These are phyloP conservation scores for Luscinia luscinia DNA, from an alignment of 2,797 vertebrate species.

Conservation along the genomic window DNA sequence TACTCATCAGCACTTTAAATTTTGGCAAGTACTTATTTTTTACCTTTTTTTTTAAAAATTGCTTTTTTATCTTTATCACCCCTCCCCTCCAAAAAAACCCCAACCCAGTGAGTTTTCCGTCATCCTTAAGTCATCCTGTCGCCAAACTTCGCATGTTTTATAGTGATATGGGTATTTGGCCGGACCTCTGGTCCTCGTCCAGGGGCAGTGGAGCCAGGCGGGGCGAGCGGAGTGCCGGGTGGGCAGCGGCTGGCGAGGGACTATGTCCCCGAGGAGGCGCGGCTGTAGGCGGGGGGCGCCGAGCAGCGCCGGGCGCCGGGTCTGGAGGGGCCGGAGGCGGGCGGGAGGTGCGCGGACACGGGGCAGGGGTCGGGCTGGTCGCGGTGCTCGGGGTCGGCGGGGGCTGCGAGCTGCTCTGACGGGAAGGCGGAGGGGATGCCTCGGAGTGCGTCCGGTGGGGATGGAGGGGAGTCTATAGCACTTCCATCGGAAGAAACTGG, in stretches of 20 bases:
- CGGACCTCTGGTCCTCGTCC: neutral
- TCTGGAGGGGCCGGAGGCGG: conserved; percentile 38
- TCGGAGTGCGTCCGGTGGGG: conserved; percentile 78
- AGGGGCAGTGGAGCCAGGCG: neutral
- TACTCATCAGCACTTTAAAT: conserved; percentile 53
- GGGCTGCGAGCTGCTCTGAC: conserved; percentile 78
- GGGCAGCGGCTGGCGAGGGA: neutral
- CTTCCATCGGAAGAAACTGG: conserved; percentile 99
- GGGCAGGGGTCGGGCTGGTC: conserved; percentile 62
- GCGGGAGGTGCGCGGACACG: conserved; percentile 57
- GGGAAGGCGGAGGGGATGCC: conserved; percentile 73
- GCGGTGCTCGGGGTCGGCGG: conserved; percentile 63
- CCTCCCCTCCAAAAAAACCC: neutral
- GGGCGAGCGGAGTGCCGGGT: neutral
- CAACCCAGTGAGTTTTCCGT: neutral
- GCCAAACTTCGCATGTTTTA: neutral
- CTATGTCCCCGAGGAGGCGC: conserved; percentile 63
- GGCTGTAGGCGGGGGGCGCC: conserved; percentile 49
- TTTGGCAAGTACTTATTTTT: conserved; percentile 13
- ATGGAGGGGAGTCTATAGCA: conserved; percentile 92
- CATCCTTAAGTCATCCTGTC: neutral
- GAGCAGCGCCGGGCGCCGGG: conserved; percentile 65
- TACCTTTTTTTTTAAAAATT: neutral
- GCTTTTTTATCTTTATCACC: neutral
- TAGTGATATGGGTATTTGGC: neutral